These are phyloP conservation scores for Chromobotia macracanthus DNA, from an alignment of 2,797 vertebrate genomes.

Conservation along the genomic window DNA sequence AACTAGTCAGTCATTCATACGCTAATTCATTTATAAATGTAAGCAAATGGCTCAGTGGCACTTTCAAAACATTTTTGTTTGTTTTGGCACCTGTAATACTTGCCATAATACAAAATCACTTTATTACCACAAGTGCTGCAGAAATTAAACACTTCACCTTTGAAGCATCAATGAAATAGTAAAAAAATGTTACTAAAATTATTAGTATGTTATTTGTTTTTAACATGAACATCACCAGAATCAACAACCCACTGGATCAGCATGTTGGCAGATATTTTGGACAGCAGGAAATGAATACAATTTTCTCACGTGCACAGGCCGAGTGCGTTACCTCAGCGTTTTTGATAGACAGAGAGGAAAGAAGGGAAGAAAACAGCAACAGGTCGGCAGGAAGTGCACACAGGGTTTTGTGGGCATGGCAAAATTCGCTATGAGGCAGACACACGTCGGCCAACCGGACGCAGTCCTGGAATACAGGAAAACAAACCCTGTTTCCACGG, in stretches of 20 bases:
- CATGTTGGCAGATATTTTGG: constrained; percentile 17
- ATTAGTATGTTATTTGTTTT: constrained; percentile 30
- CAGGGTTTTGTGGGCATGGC: constrained; percentile 47
- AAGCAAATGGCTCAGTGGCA: too few relatives aligned
- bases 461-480: constrained; percentile 64
- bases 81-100: too few relatives aligned
- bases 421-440: constrained; percentile 56
- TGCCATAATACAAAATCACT: not conserved
- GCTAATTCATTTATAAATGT: too few relatives aligned
- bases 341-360: constrained; percentile 73
- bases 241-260: not conserved
- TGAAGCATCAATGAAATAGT: not conserved
- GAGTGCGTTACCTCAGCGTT: constrained; percentile 71
- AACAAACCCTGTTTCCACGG: constrained; percentile 57
- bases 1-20: too few relatives aligned
- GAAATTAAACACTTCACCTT: not conserved
- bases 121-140: not conserved
- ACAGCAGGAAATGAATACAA: constrained; percentile 4
- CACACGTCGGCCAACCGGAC: constrained; percentile 70
- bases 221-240: not conserved
- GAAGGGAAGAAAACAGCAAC: constrained; percentile 62
- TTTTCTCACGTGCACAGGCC: not conserved
- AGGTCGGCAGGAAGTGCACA: constrained; percentile 59
- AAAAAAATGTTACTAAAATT: constrained; percentile 12
- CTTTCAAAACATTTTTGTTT: too few relatives aligned